phyloP scores from a whole-genome alignment of 2,113 vertebrate species.

The Amblyopsis rosae region DNA sequence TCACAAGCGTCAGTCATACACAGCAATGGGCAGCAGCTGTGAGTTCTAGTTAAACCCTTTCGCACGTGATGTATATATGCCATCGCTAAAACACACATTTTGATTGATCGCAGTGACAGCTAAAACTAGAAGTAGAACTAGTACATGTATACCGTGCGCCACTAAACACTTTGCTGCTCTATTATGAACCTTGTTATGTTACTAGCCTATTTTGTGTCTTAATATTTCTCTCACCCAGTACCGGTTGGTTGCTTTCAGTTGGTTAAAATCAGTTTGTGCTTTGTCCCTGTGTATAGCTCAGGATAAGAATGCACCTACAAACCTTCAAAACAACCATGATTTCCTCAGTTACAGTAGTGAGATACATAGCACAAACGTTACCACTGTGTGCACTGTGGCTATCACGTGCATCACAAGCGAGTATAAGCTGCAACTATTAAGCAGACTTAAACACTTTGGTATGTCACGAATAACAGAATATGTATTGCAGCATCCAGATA shows the following conservation, averaged over 20 bases:
- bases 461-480: neutral
- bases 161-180: too few species aligned
- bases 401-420: neutral
- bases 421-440: neutral
- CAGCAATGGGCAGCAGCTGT: slow-evolving; percentile 48
- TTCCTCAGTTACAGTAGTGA: neutral
- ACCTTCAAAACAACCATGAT: neutral
- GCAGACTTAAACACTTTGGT: neutral
- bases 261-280: too few species aligned
- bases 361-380: neutral
- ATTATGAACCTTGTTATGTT: too few species aligned
- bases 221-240: too few species aligned
- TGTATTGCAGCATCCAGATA: neutral
- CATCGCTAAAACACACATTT: too few species aligned
- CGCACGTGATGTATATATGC: too few species aligned
- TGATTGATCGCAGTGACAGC: too few species aligned
- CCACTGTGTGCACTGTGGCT: neutral
- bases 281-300: neutral
- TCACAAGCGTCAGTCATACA: slow-evolving; percentile 21
- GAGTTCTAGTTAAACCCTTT: slow-evolving; percentile 7
- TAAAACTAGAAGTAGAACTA: too few species aligned
- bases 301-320: neutral
- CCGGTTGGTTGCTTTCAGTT: too few species aligned
- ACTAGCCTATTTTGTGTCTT: too few species aligned
- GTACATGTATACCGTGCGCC: too few species aligned